Evolutionary conservation across 1,140 invertebrate genomes (phyloP), one percentile per base, ranked within the genome.

Genomic region (Pseudomyrmex dendroicus): DNA sequence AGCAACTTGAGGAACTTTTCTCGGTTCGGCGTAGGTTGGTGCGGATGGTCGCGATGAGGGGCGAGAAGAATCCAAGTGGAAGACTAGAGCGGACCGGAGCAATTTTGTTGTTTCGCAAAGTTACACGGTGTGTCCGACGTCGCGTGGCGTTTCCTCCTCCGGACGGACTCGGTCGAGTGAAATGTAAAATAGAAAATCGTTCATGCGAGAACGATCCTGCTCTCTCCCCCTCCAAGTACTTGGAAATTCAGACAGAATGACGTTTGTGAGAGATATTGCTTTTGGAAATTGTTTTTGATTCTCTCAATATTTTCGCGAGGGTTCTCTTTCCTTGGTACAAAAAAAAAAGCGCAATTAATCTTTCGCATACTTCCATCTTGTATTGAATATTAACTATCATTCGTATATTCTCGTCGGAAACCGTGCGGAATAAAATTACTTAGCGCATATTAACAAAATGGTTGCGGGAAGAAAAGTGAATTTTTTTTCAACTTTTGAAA

Each of bases 71-170:
- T 1, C 68, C 46, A 1, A 25, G 35, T 35, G 48, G 56, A 44
- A 46, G 35, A 35, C 35, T 7, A 35, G 76, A 56, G 22, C 56
- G 68, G 35, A 56, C 61, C 80, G 70, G 35, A 56, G 80, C 78
- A 83, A 73, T 84, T 77, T 72, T 80, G 68, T 84, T 88, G 82
- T 89, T 86, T 82, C 73, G 64, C 17, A 25, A 88, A 88, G 78
- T 89, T 89, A 77, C 64, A 78, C 52, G 63, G 67, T 59, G 57
- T 20, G 77, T 62, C 59, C 67, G 50, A 68, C 76, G 61, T 66
- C 61, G 66, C 76, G 66, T 59, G 44, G 54, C 76, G 44, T 68
- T 78, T 57, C 52, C 35, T 35, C 35, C 5, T 66, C 15, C 46
- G 64, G 54, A 70, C 66, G 15, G 54, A 70, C 44, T 80, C 76